Conservation (phyloP, 2,888 invertebrate genomes). For the Sarcophaga caerulescens region DNA sequence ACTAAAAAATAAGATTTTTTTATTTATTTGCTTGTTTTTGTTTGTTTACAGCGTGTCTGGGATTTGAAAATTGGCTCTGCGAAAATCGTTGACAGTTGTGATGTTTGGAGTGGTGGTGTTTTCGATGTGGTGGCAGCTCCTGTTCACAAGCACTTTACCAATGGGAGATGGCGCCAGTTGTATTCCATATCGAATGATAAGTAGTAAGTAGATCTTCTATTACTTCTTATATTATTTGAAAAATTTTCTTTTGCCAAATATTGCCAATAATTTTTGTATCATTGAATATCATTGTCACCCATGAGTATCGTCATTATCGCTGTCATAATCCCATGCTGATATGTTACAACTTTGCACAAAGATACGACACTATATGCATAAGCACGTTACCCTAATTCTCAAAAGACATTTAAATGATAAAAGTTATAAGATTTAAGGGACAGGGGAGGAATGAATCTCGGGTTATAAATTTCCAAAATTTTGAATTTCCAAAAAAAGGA, state of each 20-base stretch:
- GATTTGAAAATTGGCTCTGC: constrained; percentile 92
- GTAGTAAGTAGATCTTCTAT: constrained; percentile 85
- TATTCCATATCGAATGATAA: constrained; percentile 97
- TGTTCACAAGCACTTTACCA: constrained; percentile 92
- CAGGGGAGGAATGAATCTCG: too few species aligned
- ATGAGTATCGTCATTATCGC: neutral
- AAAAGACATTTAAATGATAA: too few species aligned
- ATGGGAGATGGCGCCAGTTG: constrained; percentile 91
- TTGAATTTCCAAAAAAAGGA: too few species aligned
- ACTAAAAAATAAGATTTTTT: too few species aligned
- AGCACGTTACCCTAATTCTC: too few species aligned
- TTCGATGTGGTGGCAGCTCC: constrained; percentile 93
- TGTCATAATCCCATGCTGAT: neutral
- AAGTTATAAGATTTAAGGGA: too few species aligned
- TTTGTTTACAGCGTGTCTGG: constrained; percentile 89
- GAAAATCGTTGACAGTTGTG: constrained; percentile 92
- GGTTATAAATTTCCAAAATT: too few species aligned
- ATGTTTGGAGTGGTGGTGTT: too few species aligned
- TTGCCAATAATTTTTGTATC: neutral
- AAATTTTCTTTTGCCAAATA: neutral
- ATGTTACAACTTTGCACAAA: neutral
- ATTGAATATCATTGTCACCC: constrained; percentile 54
- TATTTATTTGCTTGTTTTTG: neutral
- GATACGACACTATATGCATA: too few species aligned
- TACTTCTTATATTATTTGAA: constrained; percentile 4